Evolutionary conservation across 2,113 vertebrate species (phyloP).

Genomic region (Pygoscelis antarcticus): DNA sequence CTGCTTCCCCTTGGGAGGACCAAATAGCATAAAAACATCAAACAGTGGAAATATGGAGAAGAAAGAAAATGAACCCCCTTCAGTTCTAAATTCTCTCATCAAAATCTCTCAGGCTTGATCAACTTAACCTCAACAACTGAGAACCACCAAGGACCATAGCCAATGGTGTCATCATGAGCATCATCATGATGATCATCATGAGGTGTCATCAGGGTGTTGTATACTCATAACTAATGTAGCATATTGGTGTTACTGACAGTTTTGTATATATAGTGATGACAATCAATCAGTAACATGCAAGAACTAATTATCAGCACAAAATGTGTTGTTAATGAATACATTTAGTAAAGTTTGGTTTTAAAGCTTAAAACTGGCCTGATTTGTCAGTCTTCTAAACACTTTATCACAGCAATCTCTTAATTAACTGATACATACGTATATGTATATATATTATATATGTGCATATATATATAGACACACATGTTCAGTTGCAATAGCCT

Average conservation of each 20-base stretch:
- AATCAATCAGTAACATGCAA: not conserved
- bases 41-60: not conserved
- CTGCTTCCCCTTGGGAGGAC: not conserved
- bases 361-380: not conserved
- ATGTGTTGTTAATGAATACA: not conserved
- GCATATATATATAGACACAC: rapidly evolving
- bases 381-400: not conserved
- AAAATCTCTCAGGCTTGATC: not conserved
- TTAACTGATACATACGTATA: not conserved
- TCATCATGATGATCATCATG: too few relatives aligned
- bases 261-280: not conserved
- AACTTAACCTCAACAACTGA: not conserved
- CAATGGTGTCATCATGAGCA: not conserved
- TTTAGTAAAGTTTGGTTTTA: not conserved
- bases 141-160: not conserved
- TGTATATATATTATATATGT: not conserved
- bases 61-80: not conserved
- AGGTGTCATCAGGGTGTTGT: not conserved
- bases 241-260: not conserved
- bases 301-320: not conserved
- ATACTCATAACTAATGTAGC: not conserved
- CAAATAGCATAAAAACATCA: not conserved
- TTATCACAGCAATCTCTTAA: not conserved
- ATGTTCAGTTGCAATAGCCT: not conserved
- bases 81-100: not conserved